Evolutionary conservation across 2,888 invertebrate genomes (phyloP), one percentile per base, ranked within the genome.

Genomic region (Dyspetes luteomarginatus): DNA sequence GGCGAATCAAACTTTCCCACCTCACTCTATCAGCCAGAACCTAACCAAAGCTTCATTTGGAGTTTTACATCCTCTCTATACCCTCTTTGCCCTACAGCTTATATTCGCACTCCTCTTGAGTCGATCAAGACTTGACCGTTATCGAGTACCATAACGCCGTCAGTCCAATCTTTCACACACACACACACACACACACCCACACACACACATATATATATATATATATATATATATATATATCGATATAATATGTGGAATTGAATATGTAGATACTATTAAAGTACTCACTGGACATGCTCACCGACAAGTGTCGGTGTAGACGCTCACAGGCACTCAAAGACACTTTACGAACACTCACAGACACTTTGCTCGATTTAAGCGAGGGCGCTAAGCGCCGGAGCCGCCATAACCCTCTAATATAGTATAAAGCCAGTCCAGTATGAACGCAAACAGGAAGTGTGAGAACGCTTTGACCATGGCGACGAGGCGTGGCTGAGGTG

Each of bases 61-160:
- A 65, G 30, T 52, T 71, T 48, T 56, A 64, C 56, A n/a, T n/a
- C n/a, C n/a, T n/a, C n/a, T n/a, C n/a, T n/a, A n/a, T n/a, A n/a
- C n/a, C n/a, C 43, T 12, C 28, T 22, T 30, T 65, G 65, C 52
- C 73, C 68, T 52, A 36, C 36, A 45, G 56, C 62, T 26, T 43
- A n/a, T 50, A 52, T 60, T 64, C 43, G 26, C 26, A 55, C 28
- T 36, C 36, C 24, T 19, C 4, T 22, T n/a, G 52, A 72, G 45
- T 67, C 71, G 75, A 80, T 80, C 80, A 52, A 67, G 65, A 75
- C 69, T 80, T 71, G 80, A 76, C 73, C 80, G 76, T 76, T 72
- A 81, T 81, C 76, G 56, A 68, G 55, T 55, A 41, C 19, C 41
- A 52, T 72, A 62, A 72, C 62, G 41, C 15, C 41, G 62, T 52